phyloP scores from a whole-genome alignment of 2,113 vertebrate genomes.

The Salvator merianae region DNA sequence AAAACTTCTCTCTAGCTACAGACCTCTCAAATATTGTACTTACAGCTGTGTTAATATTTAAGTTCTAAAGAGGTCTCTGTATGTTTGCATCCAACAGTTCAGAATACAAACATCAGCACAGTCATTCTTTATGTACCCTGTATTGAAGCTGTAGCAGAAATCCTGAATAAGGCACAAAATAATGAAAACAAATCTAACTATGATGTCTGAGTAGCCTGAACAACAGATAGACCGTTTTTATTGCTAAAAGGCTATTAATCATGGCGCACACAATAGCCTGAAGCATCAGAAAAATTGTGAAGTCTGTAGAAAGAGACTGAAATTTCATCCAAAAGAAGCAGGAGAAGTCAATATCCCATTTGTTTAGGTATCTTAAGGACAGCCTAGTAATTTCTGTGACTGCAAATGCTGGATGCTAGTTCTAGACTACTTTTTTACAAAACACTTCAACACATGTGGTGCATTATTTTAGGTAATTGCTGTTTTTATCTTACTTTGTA shows the following conservation, averaged over 20 bases:
- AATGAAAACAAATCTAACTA: conserved; percentile 65
- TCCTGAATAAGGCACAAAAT: conserved; percentile 45
- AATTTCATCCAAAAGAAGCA: conserved; percentile 60
- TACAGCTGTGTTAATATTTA: neutral
- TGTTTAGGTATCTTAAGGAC: conserved; percentile 57
- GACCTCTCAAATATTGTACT: neutral
- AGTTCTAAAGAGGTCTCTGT: neutral
- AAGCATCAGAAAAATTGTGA: conserved; percentile 53
- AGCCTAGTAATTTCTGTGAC: conserved; percentile 24
- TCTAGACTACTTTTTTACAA: conserved; percentile 47
- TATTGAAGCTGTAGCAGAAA: conserved; percentile 60
- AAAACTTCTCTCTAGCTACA: neutral
- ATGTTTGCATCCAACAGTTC: neutral
- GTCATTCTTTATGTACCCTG: conserved; percentile 12
- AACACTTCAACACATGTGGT: conserved; percentile 33
- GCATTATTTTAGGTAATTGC: conserved; percentile 16
- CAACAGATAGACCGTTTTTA: conserved; percentile 66
- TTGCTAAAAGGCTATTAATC: conserved; percentile 69
- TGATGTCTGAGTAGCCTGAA: conserved; percentile 56
- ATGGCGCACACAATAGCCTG: conserved; percentile 45
- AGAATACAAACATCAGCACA: neutral
- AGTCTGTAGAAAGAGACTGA: conserved; percentile 46
- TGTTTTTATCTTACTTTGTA: neutral
- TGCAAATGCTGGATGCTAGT: conserved; percentile 46
- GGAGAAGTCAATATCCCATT: conserved; percentile 66